phyloP scores from a whole-genome alignment of 2,888 invertebrate genomes.

The Petrolisthes manimaculis region DNA sequence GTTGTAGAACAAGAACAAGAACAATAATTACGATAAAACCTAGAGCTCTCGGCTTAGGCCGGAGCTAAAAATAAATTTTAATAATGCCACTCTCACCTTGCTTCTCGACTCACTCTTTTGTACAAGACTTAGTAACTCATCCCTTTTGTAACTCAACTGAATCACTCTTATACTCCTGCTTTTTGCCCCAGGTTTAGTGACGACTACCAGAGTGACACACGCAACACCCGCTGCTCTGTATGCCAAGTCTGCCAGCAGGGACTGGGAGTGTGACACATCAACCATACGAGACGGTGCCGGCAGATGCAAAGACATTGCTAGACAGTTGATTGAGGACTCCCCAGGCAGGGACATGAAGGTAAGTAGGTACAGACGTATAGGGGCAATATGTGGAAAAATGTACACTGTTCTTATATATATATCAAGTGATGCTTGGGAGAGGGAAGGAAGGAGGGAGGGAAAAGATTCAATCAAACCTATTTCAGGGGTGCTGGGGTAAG shows the following conservation, averaged over 20 bases:
- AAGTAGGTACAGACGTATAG: background rate
- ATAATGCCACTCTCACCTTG: too few relatives aligned
- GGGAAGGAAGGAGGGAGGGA: background rate
- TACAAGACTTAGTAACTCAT: too few relatives aligned
- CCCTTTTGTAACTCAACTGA: too few relatives aligned
- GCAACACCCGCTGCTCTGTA: slow-evolving; percentile 87
- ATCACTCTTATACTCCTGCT: too few relatives aligned
- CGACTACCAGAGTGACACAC: slow-evolving; percentile 79
- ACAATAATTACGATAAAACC: too few relatives aligned
- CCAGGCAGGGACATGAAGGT: background rate
- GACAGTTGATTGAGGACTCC: slow-evolving; percentile 8
- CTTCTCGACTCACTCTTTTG: too few relatives aligned
- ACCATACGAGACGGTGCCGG: background rate
- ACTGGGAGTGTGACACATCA: slow-evolving; percentile 67
- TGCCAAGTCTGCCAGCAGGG: slow-evolving; percentile 78
- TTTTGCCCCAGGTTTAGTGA: background rate
- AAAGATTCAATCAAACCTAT: background rate
- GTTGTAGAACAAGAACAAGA: too few relatives aligned
- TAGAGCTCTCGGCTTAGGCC: too few relatives aligned
- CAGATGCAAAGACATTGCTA: slow-evolving; percentile 19
- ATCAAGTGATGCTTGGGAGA: background rate
- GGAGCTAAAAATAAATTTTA: too few relatives aligned
- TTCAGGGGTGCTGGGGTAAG: too few relatives aligned
- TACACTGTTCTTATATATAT: background rate
- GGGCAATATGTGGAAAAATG: too few relatives aligned